phyloP scores from a whole-genome alignment of 1,140 invertebrate species.

The Trichomalopsis sarcophagae region DNA sequence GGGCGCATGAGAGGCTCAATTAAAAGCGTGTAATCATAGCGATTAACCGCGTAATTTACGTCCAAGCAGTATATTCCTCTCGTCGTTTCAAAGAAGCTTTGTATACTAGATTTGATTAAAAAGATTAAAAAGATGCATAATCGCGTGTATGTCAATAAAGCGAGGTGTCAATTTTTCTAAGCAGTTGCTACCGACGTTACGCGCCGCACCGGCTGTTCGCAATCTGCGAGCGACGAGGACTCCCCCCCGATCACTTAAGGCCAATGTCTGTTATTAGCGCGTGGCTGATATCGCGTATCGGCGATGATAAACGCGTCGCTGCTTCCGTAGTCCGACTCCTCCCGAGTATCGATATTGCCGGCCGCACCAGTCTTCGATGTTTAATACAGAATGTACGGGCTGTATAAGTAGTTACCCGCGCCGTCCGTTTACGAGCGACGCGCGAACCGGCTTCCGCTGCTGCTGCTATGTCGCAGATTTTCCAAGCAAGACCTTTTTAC shows the following conservation, averaged over 20 bases:
- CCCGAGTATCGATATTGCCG: constrained; percentile 2
- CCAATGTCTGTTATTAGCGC: constrained; percentile 24
- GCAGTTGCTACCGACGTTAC: neutral
- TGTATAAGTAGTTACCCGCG: neutral
- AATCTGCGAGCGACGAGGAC: neutral
- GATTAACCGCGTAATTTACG: constrained; percentile 10
- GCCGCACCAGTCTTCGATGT: neutral
- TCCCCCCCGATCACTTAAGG: constrained; percentile 5
- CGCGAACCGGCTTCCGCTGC: neutral
- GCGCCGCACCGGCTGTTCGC: neutral
- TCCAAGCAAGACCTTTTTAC: neutral
- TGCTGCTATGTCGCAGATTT: too few relatives aligned
- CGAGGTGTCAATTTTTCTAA: neutral
- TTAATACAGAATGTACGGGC: neutral
- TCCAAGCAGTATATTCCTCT: too few relatives aligned
- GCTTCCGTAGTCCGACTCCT: neutral
- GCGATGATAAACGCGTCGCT: neutral
- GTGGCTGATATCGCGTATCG: constrained; percentile 30
- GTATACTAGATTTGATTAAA: too few relatives aligned
- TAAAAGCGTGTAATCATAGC: constrained; percentile 9
- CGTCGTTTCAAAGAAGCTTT: too few relatives aligned
- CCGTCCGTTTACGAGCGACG: neutral
- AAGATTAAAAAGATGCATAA: too few relatives aligned
- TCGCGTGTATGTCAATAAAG: too few relatives aligned
- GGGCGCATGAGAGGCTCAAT: constrained; percentile 17